phyloP scores from a whole-genome alignment of 2,888 invertebrate genomes.

The Tinea semifulvella region DNA sequence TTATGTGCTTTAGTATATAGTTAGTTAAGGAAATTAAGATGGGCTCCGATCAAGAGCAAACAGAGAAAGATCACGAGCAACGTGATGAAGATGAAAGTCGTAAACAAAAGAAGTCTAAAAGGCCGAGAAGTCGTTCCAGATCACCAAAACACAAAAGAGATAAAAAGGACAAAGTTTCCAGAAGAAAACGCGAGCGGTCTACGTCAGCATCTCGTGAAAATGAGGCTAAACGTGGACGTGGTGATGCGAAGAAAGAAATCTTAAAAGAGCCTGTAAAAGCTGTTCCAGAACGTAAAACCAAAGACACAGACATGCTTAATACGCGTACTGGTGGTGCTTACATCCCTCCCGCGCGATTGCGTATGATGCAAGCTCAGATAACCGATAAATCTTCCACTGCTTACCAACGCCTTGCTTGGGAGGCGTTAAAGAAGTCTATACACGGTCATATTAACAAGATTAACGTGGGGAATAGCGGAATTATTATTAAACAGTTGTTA shows the following conservation, averaged over 20 bases:
- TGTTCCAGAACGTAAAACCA: slow-evolving; percentile 37
- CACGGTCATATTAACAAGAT: slow-evolving; percentile 99
- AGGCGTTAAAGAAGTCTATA: slow-evolving; percentile 97
- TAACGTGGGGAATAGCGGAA: slow-evolving; percentile 92
- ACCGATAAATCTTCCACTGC: slow-evolving; percentile 95
- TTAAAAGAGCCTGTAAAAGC: slow-evolving; percentile 30
- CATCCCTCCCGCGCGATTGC: slow-evolving; percentile 95
- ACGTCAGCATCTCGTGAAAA: slow-evolving; percentile 31
- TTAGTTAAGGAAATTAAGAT: slow-evolving; percentile 24
- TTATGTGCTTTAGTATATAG: not conserved
- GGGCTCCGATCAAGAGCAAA: slow-evolving; percentile 37
- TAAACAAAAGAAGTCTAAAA: slow-evolving; percentile 38
- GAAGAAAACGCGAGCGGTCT: slow-evolving; percentile 43
- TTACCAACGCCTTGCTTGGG: slow-evolving; percentile 98
- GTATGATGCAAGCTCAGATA: slow-evolving; percentile 95
- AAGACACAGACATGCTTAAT: slow-evolving; percentile 74
- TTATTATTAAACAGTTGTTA: slow-evolving; percentile 90
- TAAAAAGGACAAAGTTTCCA: slow-evolving; percentile 26
- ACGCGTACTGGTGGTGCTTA: slow-evolving; percentile 94
- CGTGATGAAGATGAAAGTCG: slow-evolving; percentile 36
- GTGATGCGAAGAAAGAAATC: slow-evolving; percentile 25
- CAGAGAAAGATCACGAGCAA: slow-evolving; percentile 40
- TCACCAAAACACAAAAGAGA: slow-evolving; percentile 29
- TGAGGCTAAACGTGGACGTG: slow-evolving; percentile 28
- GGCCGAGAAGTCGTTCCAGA: slow-evolving; percentile 36